Evolutionary conservation across 2,888 invertebrate genomes (phyloP), one percentile per base, ranked within the genome.

Genomic region (Ormyrus pomaceus): DNA sequence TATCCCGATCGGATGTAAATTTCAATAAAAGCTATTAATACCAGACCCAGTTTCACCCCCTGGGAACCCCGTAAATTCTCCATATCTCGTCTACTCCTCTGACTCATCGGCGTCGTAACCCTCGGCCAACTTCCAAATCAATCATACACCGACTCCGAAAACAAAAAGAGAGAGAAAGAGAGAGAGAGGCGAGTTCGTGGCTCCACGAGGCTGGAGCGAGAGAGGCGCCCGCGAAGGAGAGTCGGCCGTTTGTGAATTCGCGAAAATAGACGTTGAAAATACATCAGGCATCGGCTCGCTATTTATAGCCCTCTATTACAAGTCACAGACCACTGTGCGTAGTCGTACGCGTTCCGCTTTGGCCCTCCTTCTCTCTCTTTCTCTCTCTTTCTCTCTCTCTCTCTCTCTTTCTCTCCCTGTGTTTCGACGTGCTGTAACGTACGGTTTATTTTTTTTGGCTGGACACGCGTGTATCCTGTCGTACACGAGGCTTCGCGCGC

Each of bases 301-400:
- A 89, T 89, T 90, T 87, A 88, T 90, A 89, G 89, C 83, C 84
- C 85, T 85, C 86, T 88, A 87, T 88, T 88, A 88, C 87, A 87
- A 89, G 87, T 88, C 86, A 84, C 86, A 86, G 84, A 84, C 87
- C 85, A 84, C 85, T 84, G 84, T 84, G 84, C 45, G 50, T 78
- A 78, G 53, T 53, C 58, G 45, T 68, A 55, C 50, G 34, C 34
- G 74, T 56, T 62, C 62, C 62, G 19, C 45, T 64, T 64, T 7
- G 46, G 55, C 68, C 45, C 64, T 65, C 53, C 64, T 45, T 85
- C 83, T 75, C 58, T 82, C 82, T 82, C 84, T 82, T 83, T 48
- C 13, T 72, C 61, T 45, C 55, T 64, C 62, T 56, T 45, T 58
- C 7, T 72, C 55, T 45, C 48, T 64, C 62, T 56, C 45, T 58